Evolutionary conservation across 2,888 invertebrate genomes (phyloP), one percentile per base, ranked within the genome.

Genomic region (Perithous albicinctus): DNA sequence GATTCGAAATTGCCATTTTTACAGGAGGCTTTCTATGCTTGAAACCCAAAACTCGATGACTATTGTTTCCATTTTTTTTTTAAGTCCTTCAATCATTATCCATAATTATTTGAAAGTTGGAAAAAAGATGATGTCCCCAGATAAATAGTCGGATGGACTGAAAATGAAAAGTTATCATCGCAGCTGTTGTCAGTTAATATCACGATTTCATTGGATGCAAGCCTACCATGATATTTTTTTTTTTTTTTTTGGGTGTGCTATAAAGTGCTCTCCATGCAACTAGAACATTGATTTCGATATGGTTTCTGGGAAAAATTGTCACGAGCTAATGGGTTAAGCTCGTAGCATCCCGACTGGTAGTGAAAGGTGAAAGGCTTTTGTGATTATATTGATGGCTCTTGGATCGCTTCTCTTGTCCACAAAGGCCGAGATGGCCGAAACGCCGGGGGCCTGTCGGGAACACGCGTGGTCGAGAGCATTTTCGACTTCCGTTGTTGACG

Each of bases 401-500:
- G 29, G 8, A 41, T 41, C 41, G 41, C 5, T 12, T 51, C 10
- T 12, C 12, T 10, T 54, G n/a, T 26, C 12, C 23, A 54, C 26
- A 26, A 54, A 54, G 15, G 15, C 26, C 32, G 59, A 35, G 59
- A 15, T 15, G 15, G 15, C 15, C 12, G 26, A 26, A 2, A 2
- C 32, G 32, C 15, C 29, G n/a, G 32, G 5, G 3, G 35, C 32
- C 12, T n/a, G 18, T 32, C 1, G 51, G n/a, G 18, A 20, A 20
- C n/a, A n/a, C 61, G 29, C 38, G 18, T 61, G 38, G 61, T 10
- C 20, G 41, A 35, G 15, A 10, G 15, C 23, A 7, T 1, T 35
- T 54, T 48, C 64, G 20, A 54, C 20, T 64, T 74, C 8, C 64
- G 29, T 54, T 54, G 48, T 64, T 56, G 64, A 64, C 54, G 41